These are phyloP conservation scores for Nipponia nippon DNA, from an alignment of 2,113 vertebrate genomes.

Conservation along the genomic window DNA sequence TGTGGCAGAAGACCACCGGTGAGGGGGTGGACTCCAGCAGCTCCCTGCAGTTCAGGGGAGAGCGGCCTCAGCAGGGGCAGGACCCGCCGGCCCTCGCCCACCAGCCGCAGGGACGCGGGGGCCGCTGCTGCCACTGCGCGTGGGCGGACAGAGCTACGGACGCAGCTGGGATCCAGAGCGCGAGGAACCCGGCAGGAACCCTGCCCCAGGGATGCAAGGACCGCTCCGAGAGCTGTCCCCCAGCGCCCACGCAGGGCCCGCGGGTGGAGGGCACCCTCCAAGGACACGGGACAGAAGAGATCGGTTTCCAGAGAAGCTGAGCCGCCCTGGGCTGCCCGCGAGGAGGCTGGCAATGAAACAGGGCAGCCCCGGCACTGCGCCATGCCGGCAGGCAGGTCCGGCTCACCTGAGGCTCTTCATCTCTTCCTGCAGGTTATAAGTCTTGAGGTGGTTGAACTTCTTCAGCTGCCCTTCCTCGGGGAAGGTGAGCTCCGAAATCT, in stretches of 20 bases:
- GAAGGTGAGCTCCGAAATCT: slow-evolving; percentile 84
- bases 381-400: rapidly evolving
- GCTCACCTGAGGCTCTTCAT: slow-evolving; percentile 83
- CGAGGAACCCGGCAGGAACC: background rate
- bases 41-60: slow-evolving; percentile 57
- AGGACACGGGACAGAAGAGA: background rate
- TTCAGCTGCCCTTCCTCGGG: slow-evolving; percentile 71
- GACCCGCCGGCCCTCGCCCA: background rate
- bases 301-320: rapidly evolving
- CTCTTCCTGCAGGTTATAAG: slow-evolving; percentile 80
- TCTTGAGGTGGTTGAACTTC: slow-evolving; percentile 82
- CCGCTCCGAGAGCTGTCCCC: rapidly evolving
- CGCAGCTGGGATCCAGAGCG: background rate
- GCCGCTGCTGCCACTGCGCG: rapidly evolving
- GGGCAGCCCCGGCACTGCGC: background rate
- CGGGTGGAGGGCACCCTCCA: rapidly evolving
- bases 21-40: slow-evolving; percentile 83
- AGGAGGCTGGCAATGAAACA: background rate
- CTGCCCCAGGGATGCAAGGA: background rate
- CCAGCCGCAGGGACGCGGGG: background rate
- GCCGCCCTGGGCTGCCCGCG: rapidly evolving
- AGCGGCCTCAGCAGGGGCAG: background rate
- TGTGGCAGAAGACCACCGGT: slow-evolving; percentile 94
- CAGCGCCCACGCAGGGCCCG: background rate
- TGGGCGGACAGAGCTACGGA: background rate